Evolutionary conservation across 2,113 vertebrate genomes (phyloP).

Genomic region (Hystrix cristata): DNA sequence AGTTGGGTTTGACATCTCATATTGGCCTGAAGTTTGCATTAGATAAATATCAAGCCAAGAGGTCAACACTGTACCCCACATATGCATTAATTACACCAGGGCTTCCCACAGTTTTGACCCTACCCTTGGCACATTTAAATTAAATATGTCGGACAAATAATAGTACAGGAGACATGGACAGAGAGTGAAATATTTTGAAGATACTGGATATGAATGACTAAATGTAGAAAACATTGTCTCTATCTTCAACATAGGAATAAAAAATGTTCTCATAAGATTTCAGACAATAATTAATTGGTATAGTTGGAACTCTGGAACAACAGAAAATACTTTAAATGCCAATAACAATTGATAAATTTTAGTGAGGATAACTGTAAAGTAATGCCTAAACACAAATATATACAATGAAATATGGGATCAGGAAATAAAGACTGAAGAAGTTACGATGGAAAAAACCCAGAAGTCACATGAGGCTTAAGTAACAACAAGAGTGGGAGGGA

Average conservation of each 20-base stretch:
- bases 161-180: not conserved
- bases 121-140: not conserved
- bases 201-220: not conserved
- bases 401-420: not conserved
- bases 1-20: not conserved
- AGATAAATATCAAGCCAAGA: not conserved
- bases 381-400: not conserved
- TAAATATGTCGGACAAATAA: not conserved
- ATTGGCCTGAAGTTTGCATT: not conserved
- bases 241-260: not conserved
- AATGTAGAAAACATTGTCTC: not conserved
- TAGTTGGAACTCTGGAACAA: not conserved
- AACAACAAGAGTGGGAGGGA: not conserved
- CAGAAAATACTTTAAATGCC: conserved; percentile 2
- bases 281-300: not conserved
- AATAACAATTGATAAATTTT: not conserved
- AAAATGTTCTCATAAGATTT: not conserved
- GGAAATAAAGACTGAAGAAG: not conserved
- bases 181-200: not conserved
- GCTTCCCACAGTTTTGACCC: not conserved
- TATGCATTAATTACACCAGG: no score
- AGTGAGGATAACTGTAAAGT: not conserved
- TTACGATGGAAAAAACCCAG: not conserved
- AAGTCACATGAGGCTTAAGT: not conserved
- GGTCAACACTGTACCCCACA: not conserved